A percentile compares a stretch with the other conserved stretches of the same genome.
Evolutionary conservation across 2,113 vertebrate genomes (phyloP).

Genomic region (Callopanchax toddi): DNA sequence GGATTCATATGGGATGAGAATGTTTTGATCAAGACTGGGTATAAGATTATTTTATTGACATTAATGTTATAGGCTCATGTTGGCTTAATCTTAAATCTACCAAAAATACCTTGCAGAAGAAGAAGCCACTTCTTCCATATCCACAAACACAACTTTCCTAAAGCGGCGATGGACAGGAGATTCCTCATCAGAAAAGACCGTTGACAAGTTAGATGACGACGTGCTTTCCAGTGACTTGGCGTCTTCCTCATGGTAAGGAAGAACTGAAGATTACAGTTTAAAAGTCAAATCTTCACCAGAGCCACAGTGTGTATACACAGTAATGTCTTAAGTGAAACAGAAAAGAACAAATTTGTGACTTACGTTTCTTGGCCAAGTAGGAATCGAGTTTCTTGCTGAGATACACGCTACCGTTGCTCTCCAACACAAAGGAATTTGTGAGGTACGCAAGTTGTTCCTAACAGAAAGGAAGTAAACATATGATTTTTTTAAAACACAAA

Average conservation of each 20-base stretch:
- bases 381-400: constrained; percentile 81
- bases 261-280: constrained; percentile 36
- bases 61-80: neutral
- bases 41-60: neutral
- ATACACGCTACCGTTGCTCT: constrained; percentile 81
- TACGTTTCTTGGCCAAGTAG: constrained; percentile 84
- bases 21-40: no score
- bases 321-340: neutral
- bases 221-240: constrained; percentile 41
- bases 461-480: neutral
- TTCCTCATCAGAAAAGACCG: constrained; percentile 59
- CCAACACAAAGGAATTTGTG: constrained; percentile 83
- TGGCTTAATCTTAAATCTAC: neutral
- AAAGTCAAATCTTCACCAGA: neutral
- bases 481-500: neutral
- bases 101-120: constrained; percentile 77
- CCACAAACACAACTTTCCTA: constrained; percentile 83
- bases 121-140: constrained; percentile 86
- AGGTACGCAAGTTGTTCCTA: constrained; percentile 85
- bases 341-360: constrained; percentile 33
- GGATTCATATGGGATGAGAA: no score
- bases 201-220: constrained; percentile 61
- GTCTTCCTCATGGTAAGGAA: constrained; percentile 20
- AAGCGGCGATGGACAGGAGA: constrained; percentile 74
- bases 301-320: no score